These are phyloP conservation scores for Yponomeuta plumbellus DNA, from an alignment of 2,888 invertebrate genomes.

Conservation along the genomic window DNA sequence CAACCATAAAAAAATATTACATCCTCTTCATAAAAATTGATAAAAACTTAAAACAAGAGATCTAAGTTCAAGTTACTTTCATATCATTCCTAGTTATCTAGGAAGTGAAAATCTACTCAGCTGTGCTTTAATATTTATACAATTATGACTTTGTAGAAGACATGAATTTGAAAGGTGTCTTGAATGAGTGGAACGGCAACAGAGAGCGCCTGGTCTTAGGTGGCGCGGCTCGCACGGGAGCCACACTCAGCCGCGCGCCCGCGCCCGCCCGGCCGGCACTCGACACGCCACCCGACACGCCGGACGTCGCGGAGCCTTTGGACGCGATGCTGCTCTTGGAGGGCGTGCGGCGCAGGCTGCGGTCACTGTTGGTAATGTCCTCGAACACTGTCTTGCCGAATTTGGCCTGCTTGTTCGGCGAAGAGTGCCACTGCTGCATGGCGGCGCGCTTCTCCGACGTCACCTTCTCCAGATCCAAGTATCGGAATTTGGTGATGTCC, in stretches of 20 bases:
- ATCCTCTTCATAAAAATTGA: neutral
- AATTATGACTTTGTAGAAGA: slow-evolving; percentile 30
- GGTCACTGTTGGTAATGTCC: slow-evolving; percentile 47
- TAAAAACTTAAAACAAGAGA: neutral
- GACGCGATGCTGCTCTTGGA: slow-evolving; percentile 61
- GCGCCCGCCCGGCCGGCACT: slow-evolving; percentile 42
- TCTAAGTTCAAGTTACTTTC: too few species aligned
- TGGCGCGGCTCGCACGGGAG: slow-evolving; percentile 40
- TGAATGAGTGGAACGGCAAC: slow-evolving; percentile 65
- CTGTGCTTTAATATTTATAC: neutral
- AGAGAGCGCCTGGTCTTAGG: slow-evolving; percentile 56
- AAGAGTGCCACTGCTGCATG: slow-evolving; percentile 53
- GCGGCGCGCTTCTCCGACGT: slow-evolving; percentile 55
- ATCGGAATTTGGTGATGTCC: slow-evolving; percentile 65
- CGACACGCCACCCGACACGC: slow-evolving; percentile 30
- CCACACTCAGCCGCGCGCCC: slow-evolving; percentile 47
- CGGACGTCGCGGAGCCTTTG: slow-evolving; percentile 46
- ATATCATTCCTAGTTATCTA: too few species aligned
- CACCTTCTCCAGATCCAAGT: slow-evolving; percentile 55
- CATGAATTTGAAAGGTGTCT: slow-evolving; percentile 70
- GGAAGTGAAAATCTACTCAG: neutral
- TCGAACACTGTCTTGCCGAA: slow-evolving; percentile 43
- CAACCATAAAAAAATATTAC: neutral
- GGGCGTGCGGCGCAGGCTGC: slow-evolving; percentile 48
- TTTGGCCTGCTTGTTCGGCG: slow-evolving; percentile 63